These are phyloP conservation scores for Acipenser oxyrinchus DNA, from an alignment of 2,797 vertebrate genomes.

Conservation along the genomic window DNA sequence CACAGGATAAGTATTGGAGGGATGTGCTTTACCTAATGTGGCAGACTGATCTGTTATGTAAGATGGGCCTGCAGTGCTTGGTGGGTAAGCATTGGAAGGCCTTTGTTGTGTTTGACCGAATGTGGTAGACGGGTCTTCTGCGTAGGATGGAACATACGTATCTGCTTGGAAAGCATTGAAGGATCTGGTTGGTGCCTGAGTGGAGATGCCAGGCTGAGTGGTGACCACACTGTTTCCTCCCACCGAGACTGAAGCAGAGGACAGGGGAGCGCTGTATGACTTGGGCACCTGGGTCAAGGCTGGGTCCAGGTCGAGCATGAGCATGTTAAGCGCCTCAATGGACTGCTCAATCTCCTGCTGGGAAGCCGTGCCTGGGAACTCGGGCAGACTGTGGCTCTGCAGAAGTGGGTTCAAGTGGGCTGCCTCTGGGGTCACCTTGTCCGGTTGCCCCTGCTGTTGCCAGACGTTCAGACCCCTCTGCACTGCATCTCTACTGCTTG, in stretches of 20 bases:
- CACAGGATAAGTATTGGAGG: slow-evolving; percentile 26
- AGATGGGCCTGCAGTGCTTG: slow-evolving; percentile 19
- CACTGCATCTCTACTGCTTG: slow-evolving; percentile 89
- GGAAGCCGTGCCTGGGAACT: slow-evolving; percentile 77
- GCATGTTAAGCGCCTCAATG: slow-evolving; percentile 87
- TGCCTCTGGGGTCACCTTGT: slow-evolving; percentile 63
- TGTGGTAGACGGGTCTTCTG: no score
- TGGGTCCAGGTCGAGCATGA: slow-evolving; percentile 85
- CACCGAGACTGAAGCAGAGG: slow-evolving; percentile 20
- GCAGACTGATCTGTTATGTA: slow-evolving; percentile 21
- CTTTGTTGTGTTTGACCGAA: no score
- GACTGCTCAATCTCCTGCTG: slow-evolving; percentile 92
- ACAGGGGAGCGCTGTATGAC: slow-evolving; percentile 69
- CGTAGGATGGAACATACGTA: no score
- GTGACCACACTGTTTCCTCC: slow-evolving; percentile 61
- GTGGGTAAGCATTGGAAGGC: slow-evolving; percentile 27
- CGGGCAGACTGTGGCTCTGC: slow-evolving; percentile 65
- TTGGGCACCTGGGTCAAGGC: slow-evolving; percentile 61
- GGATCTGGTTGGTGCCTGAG: slow-evolving; percentile 50
- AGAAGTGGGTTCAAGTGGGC: slow-evolving; percentile 43
- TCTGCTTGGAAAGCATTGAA: slow-evolving; percentile 14
- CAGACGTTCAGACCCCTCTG: slow-evolving; percentile 90
- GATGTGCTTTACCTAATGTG: slow-evolving; percentile 24
- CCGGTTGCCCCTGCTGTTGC: slow-evolving; percentile 78
- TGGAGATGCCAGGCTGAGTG: slow-evolving; percentile 57